Base-by-base conservation (phyloP, 1,140 invertebrate species). In the Muscidifurax raptorellus region DNA sequence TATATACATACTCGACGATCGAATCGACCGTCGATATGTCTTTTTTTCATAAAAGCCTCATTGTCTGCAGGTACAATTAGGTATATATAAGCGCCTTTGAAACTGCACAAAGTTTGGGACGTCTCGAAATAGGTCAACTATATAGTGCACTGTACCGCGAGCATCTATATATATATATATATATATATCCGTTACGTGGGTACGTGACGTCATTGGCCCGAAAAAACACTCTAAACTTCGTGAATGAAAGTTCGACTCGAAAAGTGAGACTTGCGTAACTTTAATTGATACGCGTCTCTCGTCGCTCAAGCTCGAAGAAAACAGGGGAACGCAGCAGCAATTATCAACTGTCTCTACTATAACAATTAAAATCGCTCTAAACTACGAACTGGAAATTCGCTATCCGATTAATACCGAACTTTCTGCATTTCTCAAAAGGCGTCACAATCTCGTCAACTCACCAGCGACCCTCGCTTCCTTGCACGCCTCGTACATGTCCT, bases 401-500 rank as follows among this genome's bases (percentile, higher is more conserved):
- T 12, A 40, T 40, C 7, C 36, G 36, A 10, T 40, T 40, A 9
- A 40, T 40, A 0, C 7, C 10, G 0, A 40, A 40, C 0, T 40
- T 40, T 40, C 36, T 40, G 5, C 9, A 36, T 36, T 36, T 7
- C 5, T 36, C n/a, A n/a, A n/a, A n/a, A n/a, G n/a, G n/a, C n/a
- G n/a, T n/a, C n/a, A n/a, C n/a, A 47, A 59, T 59, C 52, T n/a
- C 5, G 52, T 59, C 52, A 67, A 88, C 89, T 90, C 93, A 99
- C 98, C 98, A 90, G 98, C 98, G 89, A 97, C 95, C 88, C 98
- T 94, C 10, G 99, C 98, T 90, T 99, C 98, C 90, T 98, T 98
- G 93, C 99, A 99, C 10, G 98, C 98, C 87, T 99, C 97, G 91
- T 98, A 99, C 98, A 99, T 99, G 90, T 99, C 98, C 89, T 96